A percentile compares a stretch with the other conserved stretches of the same genome.
Conservation (phyloP, 2,888 invertebrate genomes). For the Caenorhabditis sulstoni region DNA sequence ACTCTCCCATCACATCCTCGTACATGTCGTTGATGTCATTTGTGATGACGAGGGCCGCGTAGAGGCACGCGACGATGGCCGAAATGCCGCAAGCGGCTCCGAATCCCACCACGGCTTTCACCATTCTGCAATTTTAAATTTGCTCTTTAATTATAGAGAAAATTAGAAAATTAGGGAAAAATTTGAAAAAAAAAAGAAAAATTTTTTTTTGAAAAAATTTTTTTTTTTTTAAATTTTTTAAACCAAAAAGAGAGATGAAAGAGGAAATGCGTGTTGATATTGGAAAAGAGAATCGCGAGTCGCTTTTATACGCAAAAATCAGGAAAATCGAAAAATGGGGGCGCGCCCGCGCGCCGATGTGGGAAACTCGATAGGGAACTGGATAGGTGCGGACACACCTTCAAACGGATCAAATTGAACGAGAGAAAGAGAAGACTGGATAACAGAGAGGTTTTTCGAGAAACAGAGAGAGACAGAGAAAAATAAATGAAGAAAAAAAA, state of each 20-base stretch:
- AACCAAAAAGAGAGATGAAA: not conserved
- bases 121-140: conserved; percentile 53
- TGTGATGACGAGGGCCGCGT: conserved; percentile 70
- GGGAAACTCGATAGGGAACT: conserved; percentile 47
- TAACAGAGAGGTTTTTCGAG: not conserved
- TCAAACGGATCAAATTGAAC: not conserved
- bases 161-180: not conserved
- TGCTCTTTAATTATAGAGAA: not conserved
- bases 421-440: no score
- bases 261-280: not conserved
- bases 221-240: not conserved
- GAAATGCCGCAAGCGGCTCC: conserved; percentile 69
- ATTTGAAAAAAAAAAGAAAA: conserved; percentile 1
- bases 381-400: conserved; percentile 37
- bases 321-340: conserved; percentile 45
- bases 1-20: conserved; percentile 73
- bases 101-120: conserved; percentile 69
- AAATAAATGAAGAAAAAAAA: conserved; percentile 5
- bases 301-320: conserved; percentile 32
- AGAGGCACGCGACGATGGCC: conserved; percentile 67
- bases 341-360: no score
- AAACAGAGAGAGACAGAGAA: not conserved
- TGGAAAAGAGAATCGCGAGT: not conserved
- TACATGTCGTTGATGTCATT: conserved; percentile 74
- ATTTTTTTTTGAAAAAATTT: not conserved